These are phyloP conservation scores for Apamea monoglypha DNA, from an alignment of 2,888 invertebrate species.

Conservation along the genomic window DNA sequence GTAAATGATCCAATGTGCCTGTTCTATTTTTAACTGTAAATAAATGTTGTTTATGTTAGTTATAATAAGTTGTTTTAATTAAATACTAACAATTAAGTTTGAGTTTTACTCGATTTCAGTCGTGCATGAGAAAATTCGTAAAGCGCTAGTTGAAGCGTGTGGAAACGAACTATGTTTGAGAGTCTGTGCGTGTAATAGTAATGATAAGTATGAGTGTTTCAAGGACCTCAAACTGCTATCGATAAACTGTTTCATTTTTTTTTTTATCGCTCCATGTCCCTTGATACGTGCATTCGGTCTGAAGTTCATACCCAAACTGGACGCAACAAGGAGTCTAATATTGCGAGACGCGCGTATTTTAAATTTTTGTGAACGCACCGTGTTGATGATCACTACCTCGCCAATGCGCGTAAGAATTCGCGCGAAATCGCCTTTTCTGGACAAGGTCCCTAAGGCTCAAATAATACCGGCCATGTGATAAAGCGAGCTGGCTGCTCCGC, in stretches of 20 bases:
- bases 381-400: no score
- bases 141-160: neutral
- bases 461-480: neutral
- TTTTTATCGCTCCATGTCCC: no score
- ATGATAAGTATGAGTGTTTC: neutral
- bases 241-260: neutral
- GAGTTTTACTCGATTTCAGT: neutral
- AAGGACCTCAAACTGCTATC: neutral
- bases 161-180: neutral
- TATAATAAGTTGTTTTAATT: constrained; percentile 18
- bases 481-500: neutral
- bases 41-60: constrained; percentile 37
- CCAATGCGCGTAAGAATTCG: no score
- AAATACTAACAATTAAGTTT: constrained; percentile 2
- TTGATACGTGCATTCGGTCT: no score
- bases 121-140: neutral
- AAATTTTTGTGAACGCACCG: no score
- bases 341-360: no score
- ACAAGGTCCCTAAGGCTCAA: neutral
- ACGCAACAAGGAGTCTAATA: no score
- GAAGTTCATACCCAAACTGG: no score
- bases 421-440: no score
- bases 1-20: constrained; percentile 38
- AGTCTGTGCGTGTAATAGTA: neutral
- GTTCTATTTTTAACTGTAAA: constrained; percentile 53